Evolutionary conservation across 2,113 vertebrate species (phyloP).

Genomic region (Cyprinus carpio): DNA sequence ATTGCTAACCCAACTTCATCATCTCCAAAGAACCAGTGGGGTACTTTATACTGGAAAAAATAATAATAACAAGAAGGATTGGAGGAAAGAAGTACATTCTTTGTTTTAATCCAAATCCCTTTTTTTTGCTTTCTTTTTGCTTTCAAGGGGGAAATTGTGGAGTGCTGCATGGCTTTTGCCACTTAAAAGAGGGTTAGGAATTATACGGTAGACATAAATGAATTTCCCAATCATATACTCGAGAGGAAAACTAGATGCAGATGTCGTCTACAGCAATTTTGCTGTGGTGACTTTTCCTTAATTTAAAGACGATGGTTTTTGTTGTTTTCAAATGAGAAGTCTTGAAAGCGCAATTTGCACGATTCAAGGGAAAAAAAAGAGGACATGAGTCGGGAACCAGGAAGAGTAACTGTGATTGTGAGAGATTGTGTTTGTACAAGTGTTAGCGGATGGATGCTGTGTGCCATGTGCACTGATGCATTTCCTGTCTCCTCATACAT

Average conservation of each 20-base stretch:
- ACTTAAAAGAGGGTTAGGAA: conserved; percentile 93
- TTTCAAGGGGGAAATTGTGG: conserved; percentile 80
- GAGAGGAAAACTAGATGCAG: conserved; percentile 89
- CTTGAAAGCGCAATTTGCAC: conserved; percentile 78
- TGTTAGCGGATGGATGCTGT: conserved; percentile 47
- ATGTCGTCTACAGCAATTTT: conserved; percentile 85
- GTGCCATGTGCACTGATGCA: conserved; percentile 56
- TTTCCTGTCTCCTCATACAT: conserved; percentile 57
- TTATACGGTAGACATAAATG: conserved; percentile 92
- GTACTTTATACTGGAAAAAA: conserved; percentile 60
- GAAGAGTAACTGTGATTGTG: conserved; percentile 45
- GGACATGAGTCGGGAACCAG: conserved; percentile 58
- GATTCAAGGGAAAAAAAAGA: conserved; percentile 76
- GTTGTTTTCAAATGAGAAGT: conserved; percentile 84
- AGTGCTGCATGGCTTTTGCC: conserved; percentile 84
- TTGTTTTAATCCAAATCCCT: conserved; percentile 75
- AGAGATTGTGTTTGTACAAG: conserved; percentile 40
- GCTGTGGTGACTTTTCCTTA: conserved; percentile 83
- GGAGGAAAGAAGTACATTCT: conserved; percentile 64
- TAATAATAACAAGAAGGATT: conserved; percentile 1
- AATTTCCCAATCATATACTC: conserved; percentile 97
- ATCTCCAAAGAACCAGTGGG: conserved; percentile 73
- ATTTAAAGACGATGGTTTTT: conserved; percentile 80
- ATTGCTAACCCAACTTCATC: conserved; percentile 66
- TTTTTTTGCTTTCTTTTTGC: conserved; percentile 62